Conservation (phyloP, 2,113 vertebrate species). For the Alethe castanea region DNA sequence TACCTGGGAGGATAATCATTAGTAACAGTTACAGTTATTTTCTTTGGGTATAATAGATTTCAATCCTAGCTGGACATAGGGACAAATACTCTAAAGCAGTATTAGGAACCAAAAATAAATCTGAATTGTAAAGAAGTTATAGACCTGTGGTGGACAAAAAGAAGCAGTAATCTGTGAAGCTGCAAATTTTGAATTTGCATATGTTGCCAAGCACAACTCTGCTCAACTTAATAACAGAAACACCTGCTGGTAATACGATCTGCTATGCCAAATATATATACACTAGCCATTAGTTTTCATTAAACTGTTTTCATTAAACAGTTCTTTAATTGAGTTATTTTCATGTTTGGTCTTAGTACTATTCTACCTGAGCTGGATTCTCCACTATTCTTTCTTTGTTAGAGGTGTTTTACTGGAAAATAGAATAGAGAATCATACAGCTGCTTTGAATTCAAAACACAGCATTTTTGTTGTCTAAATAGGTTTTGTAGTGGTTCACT, state of each 20-base stretch:
- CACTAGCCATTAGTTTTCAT: background rate
- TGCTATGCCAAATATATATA: background rate
- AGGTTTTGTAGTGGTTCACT: background rate
- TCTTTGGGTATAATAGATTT: background rate
- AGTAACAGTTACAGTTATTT: background rate
- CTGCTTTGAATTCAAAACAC: background rate
- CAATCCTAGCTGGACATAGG: background rate
- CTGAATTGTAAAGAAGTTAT: background rate
- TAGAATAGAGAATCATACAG: background rate
- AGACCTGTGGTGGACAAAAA: background rate
- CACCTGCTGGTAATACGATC: background rate
- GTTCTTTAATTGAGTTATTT: background rate
- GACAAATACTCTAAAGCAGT: background rate
- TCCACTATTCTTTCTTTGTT: background rate
- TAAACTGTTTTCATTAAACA: background rate
- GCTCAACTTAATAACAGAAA: background rate
- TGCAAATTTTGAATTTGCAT: background rate
- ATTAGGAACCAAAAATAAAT: background rate
- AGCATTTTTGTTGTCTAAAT: background rate
- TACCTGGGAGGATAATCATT: background rate
- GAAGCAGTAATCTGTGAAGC: background rate
- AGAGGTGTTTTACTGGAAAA: background rate
- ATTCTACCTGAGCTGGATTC: background rate
- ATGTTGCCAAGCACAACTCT: background rate
- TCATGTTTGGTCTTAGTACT: background rate